Base-by-base conservation (phyloP, 1,140 invertebrate genomes). In the Aleiodes sp. region DNA sequence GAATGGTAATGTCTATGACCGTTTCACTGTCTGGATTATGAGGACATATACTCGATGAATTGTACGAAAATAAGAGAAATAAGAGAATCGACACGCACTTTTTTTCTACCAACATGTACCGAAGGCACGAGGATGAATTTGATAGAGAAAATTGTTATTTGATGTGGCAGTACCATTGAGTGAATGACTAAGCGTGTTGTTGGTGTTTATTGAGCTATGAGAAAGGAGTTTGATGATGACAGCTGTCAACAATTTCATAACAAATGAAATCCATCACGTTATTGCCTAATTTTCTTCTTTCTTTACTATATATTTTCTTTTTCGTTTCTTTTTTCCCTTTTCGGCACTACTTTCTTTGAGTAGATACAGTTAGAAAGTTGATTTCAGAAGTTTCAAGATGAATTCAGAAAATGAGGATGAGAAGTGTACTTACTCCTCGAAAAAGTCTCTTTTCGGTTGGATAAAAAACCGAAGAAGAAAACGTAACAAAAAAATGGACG, bases 1-100 rank as follows among this genome's bases (percentile, higher is more conserved):
- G 67, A 60, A 21, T 67, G 46, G 74, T 77, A 78, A 78, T 79
- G 76, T n/a, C n/a, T n/a, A n/a, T n/a, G n/a, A n/a, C n/a, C 73
- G 72, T 65, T 70, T 70, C 69, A 77, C 68, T 73, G 68, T 73
- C 46, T 19, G 41, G 14, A 16, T 52, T 52, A 16, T 21, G 21
- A 52, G 46, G 46, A 24, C 46, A 24, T 52, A 2, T 8, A 52
- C 46, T 16, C 21, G 26, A 12, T 52, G 10, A 52, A 52, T 24
- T 24, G 2, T 8, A 16, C 26, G 21, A 24, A 52, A 52, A 43
- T 16, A 59, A 31, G 2, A 24, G n/a, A 59, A 14, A 28, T 29
- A 59, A n/a, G 24, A 1, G 56, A 59, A 29, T 31, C 26, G 16
- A 59, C 56, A 59, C 56, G 56, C 56, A 59, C 28, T 26, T 59